phyloP scores from a whole-genome alignment of 2,113 vertebrate genomes.

The Chelonoidis abingdonii region DNA sequence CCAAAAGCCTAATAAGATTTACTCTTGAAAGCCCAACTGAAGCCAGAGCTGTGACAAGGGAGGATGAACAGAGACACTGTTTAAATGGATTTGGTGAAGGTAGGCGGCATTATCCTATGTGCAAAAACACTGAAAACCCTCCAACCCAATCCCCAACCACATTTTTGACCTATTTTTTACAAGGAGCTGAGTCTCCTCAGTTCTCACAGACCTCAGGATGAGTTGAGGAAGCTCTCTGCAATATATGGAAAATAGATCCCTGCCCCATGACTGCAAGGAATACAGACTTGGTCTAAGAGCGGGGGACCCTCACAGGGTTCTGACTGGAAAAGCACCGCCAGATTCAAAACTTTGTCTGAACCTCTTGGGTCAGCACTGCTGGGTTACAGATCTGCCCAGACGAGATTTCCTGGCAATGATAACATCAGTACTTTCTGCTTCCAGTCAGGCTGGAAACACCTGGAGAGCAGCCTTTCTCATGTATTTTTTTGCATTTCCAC shows the following conservation, averaged over 20 bases:
- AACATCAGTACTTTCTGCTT: background rate
- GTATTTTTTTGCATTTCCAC: background rate
- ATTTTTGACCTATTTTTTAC: background rate
- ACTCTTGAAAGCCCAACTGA: background rate
- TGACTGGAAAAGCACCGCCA: background rate
- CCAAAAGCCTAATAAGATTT: slow-evolving; percentile 22
- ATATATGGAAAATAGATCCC: background rate
- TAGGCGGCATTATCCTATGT: background rate
- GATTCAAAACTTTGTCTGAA: no score
- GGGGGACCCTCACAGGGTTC: background rate
- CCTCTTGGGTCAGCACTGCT: background rate
- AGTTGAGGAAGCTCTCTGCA: background rate
- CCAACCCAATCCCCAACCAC: rapidly evolving
- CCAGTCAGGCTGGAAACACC: background rate
- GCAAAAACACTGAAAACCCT: background rate
- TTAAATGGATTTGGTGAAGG: background rate
- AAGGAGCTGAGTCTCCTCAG: background rate
- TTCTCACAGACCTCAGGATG: background rate
- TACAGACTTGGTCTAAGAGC: rapidly evolving
- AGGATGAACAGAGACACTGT: background rate
- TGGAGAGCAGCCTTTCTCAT: background rate
- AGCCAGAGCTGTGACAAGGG: background rate
- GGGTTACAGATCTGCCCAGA: background rate
- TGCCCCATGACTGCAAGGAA: background rate
- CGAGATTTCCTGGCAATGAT: background rate